A percentile compares a stretch with the other conserved stretches of the same genome.
phyloP scores from a whole-genome alignment of 2,113 vertebrate species.

The Haliaeetus leucogaster region DNA sequence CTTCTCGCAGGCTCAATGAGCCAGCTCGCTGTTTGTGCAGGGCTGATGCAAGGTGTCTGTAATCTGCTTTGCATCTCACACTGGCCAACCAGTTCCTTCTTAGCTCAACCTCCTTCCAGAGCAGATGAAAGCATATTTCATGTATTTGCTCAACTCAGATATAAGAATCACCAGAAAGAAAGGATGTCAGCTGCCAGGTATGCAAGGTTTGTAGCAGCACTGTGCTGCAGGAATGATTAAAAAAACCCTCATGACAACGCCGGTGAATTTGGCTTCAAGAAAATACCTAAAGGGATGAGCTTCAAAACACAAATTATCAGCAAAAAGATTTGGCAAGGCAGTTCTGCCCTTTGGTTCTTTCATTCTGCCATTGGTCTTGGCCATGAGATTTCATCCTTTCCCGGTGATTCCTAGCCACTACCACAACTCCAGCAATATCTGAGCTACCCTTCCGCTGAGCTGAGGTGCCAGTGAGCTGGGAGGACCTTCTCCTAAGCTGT shows the following conservation, averaged over 20 bases:
- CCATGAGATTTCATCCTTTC: neutral
- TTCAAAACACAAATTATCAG: neutral
- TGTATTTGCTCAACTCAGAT: neutral
- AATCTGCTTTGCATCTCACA: neutral
- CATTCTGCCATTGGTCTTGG: neutral
- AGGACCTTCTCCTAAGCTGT: neutral
- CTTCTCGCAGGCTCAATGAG: neutral
- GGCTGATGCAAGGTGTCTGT: neutral
- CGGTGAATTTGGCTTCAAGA: neutral
- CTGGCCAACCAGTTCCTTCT: neutral
- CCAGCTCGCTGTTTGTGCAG: neutral
- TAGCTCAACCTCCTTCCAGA: neutral
- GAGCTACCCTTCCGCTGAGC: neutral
- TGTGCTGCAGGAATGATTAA: neutral
- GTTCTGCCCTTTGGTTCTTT: neutral
- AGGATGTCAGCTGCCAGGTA: neutral
- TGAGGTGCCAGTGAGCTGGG: neutral
- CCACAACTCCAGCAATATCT: neutral
- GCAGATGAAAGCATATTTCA: neutral
- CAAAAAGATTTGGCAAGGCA: neutral
- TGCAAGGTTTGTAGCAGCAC: neutral
- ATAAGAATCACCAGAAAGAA: neutral
- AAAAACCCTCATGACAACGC: rapidly evolving
- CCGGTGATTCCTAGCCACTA: neutral
- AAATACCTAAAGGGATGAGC: neutral